phyloP scores from a whole-genome alignment of 1,140 invertebrate genomes.

The Ylistrum balloti region DNA sequence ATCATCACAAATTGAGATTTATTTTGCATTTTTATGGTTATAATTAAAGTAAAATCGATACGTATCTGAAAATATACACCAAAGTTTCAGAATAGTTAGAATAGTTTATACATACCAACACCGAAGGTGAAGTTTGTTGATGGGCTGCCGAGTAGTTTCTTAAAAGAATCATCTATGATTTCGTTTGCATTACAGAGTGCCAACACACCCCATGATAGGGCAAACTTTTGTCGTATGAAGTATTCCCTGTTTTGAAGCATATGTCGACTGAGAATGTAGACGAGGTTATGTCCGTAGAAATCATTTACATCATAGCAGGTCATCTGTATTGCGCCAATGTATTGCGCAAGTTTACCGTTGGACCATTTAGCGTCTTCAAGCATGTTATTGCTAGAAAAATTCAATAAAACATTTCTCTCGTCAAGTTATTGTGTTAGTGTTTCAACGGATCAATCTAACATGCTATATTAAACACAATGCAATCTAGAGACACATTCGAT shows the following conservation, averaged over 20 bases:
- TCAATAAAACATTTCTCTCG: not conserved
- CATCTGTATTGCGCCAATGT: not conserved
- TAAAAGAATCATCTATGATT: not conserved
- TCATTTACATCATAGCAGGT: not conserved
- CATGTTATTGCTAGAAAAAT: not conserved
- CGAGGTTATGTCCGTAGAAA: slow-evolving; percentile 12
- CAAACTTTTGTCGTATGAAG: not conserved
- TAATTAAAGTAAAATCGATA: too few relatives aligned
- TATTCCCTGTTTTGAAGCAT: not conserved
- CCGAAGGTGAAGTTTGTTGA: not conserved
- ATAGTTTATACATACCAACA: slow-evolving; percentile 1
- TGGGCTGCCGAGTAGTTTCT: not conserved
- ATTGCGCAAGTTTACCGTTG: not conserved
- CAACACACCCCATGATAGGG: not conserved
- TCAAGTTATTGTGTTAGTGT: too few relatives aligned
- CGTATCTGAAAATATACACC: too few relatives aligned
- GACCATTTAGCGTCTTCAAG: not conserved
- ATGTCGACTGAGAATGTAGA: not conserved
- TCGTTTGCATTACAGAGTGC: not conserved
- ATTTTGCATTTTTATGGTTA: too few relatives aligned
- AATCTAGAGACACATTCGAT: too few relatives aligned
- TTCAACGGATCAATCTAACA: too few relatives aligned
- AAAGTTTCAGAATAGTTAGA: too few relatives aligned
- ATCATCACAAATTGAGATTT: too few relatives aligned
- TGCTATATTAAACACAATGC: too few relatives aligned